These are phyloP conservation scores for Hypomesus transpacificus DNA, from an alignment of 2,113 vertebrate genomes.

Conservation along the genomic window DNA sequence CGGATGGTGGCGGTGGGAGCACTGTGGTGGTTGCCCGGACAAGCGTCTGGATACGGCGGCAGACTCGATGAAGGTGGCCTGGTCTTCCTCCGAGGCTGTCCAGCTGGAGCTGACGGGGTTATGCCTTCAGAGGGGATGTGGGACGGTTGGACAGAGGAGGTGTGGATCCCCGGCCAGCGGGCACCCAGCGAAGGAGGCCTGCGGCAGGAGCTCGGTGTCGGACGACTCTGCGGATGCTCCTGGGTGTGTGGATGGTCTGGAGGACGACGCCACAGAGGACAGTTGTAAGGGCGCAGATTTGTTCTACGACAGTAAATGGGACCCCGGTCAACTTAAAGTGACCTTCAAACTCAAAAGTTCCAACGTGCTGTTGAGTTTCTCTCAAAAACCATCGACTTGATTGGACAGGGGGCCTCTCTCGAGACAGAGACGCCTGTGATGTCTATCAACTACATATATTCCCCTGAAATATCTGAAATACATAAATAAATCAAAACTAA, in stretches of 20 bases:
- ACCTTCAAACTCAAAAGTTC: neutral
- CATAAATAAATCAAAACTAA: no score
- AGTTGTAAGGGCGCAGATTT: neutral
- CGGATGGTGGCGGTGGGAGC: neutral
- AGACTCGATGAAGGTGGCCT: no score
- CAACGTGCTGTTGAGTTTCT: neutral
- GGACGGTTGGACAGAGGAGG: neutral
- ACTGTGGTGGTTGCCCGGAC: neutral
- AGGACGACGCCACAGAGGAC: neutral
- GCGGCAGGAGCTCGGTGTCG: neutral
- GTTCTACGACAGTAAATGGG: neutral
- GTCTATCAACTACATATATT: neutral
- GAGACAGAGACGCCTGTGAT: neutral
- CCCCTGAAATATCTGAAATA: no score
- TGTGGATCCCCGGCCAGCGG: neutral
- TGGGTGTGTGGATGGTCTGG: neutral
- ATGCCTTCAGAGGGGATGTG: neutral
- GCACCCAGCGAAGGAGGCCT: neutral
- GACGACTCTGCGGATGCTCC: neutral
- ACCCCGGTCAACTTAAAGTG: conserved; percentile 5
- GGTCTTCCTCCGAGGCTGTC: neutral
- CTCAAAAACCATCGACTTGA: neutral
- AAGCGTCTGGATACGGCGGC: neutral
- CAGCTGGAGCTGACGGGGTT: neutral
- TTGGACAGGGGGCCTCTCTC: neutral